These are phyloP conservation scores for Salarias fasciatus DNA, from an alignment of 2,797 vertebrate species.

Conservation along the genomic window DNA sequence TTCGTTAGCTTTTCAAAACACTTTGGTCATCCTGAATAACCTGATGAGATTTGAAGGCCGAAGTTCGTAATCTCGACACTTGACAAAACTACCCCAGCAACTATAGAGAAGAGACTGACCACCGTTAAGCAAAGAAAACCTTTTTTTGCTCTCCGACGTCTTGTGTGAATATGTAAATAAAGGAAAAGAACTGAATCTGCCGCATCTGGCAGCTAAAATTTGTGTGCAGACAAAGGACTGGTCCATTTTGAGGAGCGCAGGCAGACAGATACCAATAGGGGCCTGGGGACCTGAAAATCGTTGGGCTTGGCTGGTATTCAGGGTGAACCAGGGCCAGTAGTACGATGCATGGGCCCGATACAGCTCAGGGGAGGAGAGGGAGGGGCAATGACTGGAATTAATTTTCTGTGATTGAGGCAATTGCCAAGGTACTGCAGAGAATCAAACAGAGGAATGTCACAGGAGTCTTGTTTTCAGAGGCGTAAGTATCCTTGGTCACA, in stretches of 20 bases:
- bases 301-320: slow-evolving; percentile 79
- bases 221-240: slow-evolving; percentile 64
- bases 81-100: background rate
- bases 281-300: slow-evolving; percentile 74
- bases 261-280: slow-evolving; percentile 74
- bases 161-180: slow-evolving; percentile 34
- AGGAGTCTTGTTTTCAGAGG: slow-evolving; percentile 74
- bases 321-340: slow-evolving; percentile 75
- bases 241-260: slow-evolving; percentile 65
- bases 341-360: slow-evolving; percentile 68
- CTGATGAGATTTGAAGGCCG: background rate
- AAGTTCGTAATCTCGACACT: background rate
- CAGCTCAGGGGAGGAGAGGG: slow-evolving; percentile 55
- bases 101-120: background rate
- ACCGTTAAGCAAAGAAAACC: slow-evolving; percentile 24
- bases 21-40: background rate
- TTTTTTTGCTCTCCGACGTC: slow-evolving; percentile 37
- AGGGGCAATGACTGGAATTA: slow-evolving; percentile 83
- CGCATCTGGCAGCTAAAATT: slow-evolving; percentile 53
- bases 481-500: slow-evolving; percentile 70
- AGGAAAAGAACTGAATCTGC: slow-evolving; percentile 47
- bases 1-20: background rate
- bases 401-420: slow-evolving; percentile 81
- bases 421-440: slow-evolving; percentile 83
- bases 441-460: slow-evolving; percentile 80